Evolutionary conservation across 2,888 invertebrate species (phyloP).

Genomic region (Pammene fasciana): DNA sequence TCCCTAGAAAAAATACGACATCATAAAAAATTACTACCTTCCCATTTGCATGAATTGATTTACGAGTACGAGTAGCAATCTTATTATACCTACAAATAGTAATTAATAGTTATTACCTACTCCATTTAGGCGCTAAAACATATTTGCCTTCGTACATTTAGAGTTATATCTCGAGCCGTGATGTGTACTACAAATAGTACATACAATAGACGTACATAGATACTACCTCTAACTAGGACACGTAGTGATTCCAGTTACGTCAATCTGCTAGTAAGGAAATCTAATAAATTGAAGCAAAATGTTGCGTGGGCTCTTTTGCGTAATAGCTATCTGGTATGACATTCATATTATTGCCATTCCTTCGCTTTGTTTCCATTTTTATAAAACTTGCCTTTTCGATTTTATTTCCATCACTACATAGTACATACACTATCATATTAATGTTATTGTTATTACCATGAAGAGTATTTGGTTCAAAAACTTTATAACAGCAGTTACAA

Average conservation of each 20-base stretch:
- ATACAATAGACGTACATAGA: conserved; percentile 13
- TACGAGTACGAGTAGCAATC: conserved; percentile 13
- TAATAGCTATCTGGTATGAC: neutral
- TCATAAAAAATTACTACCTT: too few species aligned
- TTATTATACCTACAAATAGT: conserved; percentile 9
- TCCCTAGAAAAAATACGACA: too few species aligned
- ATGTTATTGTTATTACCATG: too few species aligned
- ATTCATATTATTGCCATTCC: neutral
- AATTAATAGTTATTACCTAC: conserved; percentile 12
- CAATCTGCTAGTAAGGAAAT: conserved; percentile 27
- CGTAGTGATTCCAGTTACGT: conserved; percentile 8
- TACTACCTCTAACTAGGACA: conserved; percentile 24
- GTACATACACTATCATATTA: too few species aligned
- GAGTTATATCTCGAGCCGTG: neutral
- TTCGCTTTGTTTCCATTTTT: neutral
- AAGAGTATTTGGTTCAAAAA: too few species aligned
- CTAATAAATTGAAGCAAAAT: conserved; percentile 26
- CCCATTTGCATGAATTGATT: conserved; percentile 13
- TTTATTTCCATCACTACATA: too few species aligned
- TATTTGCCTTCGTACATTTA: neutral
- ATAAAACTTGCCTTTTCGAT: too few species aligned
- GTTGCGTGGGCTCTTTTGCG: conserved; percentile 9
- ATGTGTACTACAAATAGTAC: neutral
- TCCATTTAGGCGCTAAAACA: neutral
- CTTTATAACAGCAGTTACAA: too few species aligned